Conservation (phyloP, 1,140 invertebrate species). For the Ceratosolen fusciceps region DNA sequence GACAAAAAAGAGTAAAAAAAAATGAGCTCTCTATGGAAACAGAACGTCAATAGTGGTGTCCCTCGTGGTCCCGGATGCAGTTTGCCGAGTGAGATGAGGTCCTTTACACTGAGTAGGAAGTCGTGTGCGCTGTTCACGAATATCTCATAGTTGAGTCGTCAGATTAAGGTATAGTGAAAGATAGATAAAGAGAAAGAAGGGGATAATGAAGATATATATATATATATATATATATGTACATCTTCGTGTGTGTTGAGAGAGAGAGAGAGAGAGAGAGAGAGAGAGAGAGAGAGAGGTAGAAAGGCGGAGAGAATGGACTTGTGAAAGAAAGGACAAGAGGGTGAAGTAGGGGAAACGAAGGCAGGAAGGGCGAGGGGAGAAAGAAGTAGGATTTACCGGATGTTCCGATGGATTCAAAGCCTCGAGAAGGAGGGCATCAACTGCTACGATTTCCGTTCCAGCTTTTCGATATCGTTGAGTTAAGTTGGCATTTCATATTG, state of each 20-base stretch:
- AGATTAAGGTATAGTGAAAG: too few species aligned
- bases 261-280: too few species aligned
- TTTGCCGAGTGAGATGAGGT: background rate
- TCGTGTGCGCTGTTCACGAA: background rate
- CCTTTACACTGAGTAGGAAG: conserved; percentile 20
- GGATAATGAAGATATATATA: too few species aligned
- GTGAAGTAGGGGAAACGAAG: background rate
- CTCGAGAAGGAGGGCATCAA: background rate
- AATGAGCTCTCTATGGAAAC: conserved; percentile 29
- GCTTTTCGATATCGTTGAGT: conserved; percentile 25
- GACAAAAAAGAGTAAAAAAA: conserved; percentile 18
- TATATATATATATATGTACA: too few species aligned
- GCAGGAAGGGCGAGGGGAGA: too few species aligned
- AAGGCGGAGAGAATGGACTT: background rate
- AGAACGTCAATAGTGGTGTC: conserved; percentile 40
- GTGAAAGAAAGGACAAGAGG: too few species aligned
- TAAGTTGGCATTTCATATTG: background rate
- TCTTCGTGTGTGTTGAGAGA: too few species aligned
- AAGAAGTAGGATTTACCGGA: conserved; percentile 15
- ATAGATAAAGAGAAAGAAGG: too few species aligned
- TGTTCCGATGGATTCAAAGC: conserved; percentile 19
- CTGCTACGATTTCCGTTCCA: conserved; percentile 37
- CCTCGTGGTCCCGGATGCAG: conserved; percentile 1
- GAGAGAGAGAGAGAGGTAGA: too few species aligned
- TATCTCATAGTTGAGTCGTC: too few species aligned